A percentile compares a stretch with the other conserved stretches of the same genome.
phyloP scores from a whole-genome alignment of 2,113 vertebrate genomes.

The Nymphicus hollandicus region DNA sequence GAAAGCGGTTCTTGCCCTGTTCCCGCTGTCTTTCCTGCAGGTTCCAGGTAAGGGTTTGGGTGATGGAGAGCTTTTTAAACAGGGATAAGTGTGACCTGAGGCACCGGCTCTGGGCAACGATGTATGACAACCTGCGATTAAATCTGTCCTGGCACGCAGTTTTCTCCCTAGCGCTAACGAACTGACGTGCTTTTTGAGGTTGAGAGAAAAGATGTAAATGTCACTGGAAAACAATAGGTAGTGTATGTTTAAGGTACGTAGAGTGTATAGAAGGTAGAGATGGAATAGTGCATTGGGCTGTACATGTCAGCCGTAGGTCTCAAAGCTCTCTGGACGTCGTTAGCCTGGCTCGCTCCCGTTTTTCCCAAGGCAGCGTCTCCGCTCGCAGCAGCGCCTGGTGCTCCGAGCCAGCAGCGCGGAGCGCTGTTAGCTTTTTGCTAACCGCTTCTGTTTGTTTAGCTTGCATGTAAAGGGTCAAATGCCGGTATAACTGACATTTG shows the following conservation, averaged over 20 bases:
- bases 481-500: accelerated
- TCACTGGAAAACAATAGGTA: accelerated
- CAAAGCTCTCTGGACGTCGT: neutral
- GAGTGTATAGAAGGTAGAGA: neutral
- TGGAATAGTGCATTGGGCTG: accelerated
- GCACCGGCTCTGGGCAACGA: neutral
- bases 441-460: accelerated
- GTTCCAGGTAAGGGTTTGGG: neutral
- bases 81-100: neutral
- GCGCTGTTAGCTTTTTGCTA: neutral
- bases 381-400: neutral
- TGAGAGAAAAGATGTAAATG: accelerated
- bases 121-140: accelerated
- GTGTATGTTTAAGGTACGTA: accelerated
- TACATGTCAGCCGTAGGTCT: accelerated
- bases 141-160: accelerated
- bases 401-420: neutral
- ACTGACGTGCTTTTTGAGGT: accelerated
- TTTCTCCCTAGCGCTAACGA: accelerated
- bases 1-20: too few species aligned
- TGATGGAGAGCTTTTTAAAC: neutral
- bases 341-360: neutral
- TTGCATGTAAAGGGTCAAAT: accelerated
- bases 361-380: neutral
- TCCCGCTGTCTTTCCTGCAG: too few species aligned